Base-by-base conservation (phyloP, 2,888 invertebrate species). In the Melitaea athalia region DNA sequence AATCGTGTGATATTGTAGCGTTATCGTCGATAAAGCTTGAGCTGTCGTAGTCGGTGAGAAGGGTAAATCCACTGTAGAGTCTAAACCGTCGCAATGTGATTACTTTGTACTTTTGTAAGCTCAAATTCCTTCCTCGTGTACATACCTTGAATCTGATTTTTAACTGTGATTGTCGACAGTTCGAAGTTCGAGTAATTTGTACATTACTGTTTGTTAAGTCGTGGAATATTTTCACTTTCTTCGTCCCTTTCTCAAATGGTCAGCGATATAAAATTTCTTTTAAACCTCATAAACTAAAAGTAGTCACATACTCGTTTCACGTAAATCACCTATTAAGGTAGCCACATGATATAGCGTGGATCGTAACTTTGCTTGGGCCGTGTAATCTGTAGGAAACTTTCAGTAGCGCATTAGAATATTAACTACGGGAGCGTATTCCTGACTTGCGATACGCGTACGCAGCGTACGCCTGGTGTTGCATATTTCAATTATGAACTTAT, bases 31-130 rank as follows among this genome's bases (percentile, higher is more conserved):
- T 87, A 83, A 86, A 86, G 91, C 90, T 91, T 89, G 88, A 87
- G 88, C 90, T 85, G 87, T 86, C 88, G 85, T 87, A 86, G 87
- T 88, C 89, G 91, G 88, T 86, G 81, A 88, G 85, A 86, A 88
- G 87, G 88, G 90, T 89, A 88, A 89, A 88, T 90, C 89, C 87
- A 82, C 87, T 84, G 89, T 89, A 88, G 85, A 86, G 86, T 88
- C 87, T 85, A 82, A 85, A 88, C 88, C 90, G 87, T 89, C 86
- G 89, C 89, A 82, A 87, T 88, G 91, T 90, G 87, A 89, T 91
- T 86, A 86, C 86, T 91, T 91, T 91, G 89, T 92, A 92, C 90
- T 91, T 92, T 91, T 91, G 89, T 92, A 91, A 91, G 91, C 89
- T 91, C 92, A 88, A 89, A 90, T 87, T 87, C 85, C 86, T 87